These are phyloP conservation scores for Rotaria magnacalcarata DNA, from an alignment of 2,888 invertebrate species.

Conservation along the genomic window DNA sequence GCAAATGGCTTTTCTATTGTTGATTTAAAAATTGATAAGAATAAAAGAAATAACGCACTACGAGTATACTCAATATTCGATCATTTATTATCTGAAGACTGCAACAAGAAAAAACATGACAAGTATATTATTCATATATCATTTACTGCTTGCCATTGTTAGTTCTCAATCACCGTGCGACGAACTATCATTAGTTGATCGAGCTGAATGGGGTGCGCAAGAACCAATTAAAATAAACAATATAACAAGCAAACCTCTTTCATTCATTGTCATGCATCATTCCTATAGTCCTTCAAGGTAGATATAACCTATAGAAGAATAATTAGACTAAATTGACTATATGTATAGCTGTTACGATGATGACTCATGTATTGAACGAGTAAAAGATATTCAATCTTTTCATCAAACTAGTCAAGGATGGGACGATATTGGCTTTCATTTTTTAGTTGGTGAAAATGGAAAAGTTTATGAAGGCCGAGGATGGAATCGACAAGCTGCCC, in stretches of 20 bases:
- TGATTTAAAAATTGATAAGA: too few relatives aligned
- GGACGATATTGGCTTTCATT: constrained; percentile 59
- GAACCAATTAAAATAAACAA: constrained; percentile 38
- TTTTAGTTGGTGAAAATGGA: constrained; percentile 49
- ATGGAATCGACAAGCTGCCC: constrained; percentile 48
- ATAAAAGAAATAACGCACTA: too few relatives aligned
- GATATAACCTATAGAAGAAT: not conserved
- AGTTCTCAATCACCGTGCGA: not conserved
- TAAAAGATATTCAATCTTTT: constrained; percentile 67
- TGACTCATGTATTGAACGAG: constrained; percentile 50
- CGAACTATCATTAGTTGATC: not conserved
- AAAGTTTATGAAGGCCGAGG: constrained; percentile 49
- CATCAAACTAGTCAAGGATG: constrained; percentile 66
- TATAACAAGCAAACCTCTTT: constrained; percentile 44
- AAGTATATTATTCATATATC: not conserved
- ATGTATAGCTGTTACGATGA: constrained; percentile 45
- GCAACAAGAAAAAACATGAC: not conserved
- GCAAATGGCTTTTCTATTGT: too few relatives aligned
- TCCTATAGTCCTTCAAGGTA: constrained; percentile 42
- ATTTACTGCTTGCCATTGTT: not conserved
- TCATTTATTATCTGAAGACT: too few relatives aligned
- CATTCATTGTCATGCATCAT: constrained; percentile 49
- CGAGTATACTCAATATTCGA: too few relatives aligned
- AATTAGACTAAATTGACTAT: not conserved
- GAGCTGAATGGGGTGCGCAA: constrained; percentile 48